phyloP scores from a whole-genome alignment of 1,140 invertebrate genomes.

The Trichogramma pretiosum region DNA sequence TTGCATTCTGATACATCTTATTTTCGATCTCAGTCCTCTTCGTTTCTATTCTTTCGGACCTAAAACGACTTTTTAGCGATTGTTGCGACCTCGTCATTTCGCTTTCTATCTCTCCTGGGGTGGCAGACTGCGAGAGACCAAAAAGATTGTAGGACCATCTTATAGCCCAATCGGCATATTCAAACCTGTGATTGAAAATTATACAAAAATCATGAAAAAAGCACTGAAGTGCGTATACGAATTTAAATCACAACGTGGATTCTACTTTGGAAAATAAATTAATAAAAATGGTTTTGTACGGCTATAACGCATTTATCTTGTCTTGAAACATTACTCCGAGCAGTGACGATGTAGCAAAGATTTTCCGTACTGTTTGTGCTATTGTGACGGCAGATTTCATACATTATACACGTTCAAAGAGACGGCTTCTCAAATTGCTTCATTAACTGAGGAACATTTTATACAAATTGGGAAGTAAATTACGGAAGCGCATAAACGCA shows the following conservation, averaged over 20 bases:
- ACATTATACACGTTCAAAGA: constrained; percentile 37
- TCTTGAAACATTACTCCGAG: no score
- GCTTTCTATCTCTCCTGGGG: constrained; percentile 32
- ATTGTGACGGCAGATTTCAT: constrained; percentile 36
- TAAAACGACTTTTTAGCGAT: constrained; percentile 47
- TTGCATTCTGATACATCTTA: constrained; percentile 8
- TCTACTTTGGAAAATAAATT: no score
- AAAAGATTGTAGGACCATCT: no score
- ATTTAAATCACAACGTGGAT: no score
- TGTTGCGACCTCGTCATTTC: constrained; percentile 46
- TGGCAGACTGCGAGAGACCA: no score
- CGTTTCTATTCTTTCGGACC: constrained; percentile 19
- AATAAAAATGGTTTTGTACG: no score
- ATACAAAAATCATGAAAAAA: constrained; percentile 49
- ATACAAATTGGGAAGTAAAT: constrained; percentile 46
- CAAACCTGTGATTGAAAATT: constrained; percentile 46
- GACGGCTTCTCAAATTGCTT: constrained; percentile 47
- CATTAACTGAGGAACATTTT: constrained; percentile 45
- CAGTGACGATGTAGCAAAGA: no score
- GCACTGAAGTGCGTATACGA: no score
- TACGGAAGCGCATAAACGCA: no score
- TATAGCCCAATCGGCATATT: constrained; percentile 46
- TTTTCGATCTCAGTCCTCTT: constrained; percentile 22
- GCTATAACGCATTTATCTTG: no score
- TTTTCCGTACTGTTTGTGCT: no score